Evolutionary conservation across 1,140 invertebrate species (phyloP).

Genomic region (Eriosoma lanigerum): DNA sequence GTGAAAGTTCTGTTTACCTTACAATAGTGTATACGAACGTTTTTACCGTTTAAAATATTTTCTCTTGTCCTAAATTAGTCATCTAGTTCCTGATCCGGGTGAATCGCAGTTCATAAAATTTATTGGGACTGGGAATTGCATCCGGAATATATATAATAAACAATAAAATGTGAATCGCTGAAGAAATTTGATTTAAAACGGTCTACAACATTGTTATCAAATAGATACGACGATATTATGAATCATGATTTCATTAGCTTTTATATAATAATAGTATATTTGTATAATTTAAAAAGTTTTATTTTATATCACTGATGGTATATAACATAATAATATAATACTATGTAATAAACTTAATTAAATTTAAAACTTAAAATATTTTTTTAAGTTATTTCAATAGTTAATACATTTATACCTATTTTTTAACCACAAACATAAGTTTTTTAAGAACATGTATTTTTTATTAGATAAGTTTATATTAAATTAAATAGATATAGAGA

Average conservation of each 20-base stretch:
- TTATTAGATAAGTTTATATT: too few relatives aligned
- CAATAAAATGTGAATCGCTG: neutral
- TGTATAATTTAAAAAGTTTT: too few relatives aligned
- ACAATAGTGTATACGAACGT: neutral
- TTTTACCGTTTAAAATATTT: constrained; percentile 46
- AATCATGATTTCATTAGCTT: neutral
- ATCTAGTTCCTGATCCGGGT: constrained; percentile 4
- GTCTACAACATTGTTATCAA: neutral
- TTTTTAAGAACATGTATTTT: too few relatives aligned
- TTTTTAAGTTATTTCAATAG: too few relatives aligned
- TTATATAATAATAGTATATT: too few relatives aligned
- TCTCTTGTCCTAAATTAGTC: constrained; percentile 47
- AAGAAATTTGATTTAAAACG: neutral
- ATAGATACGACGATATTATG: neutral
- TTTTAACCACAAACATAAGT: too few relatives aligned
- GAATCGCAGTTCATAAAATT: neutral
- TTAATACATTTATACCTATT: too few relatives aligned
- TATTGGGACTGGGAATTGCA: neutral
- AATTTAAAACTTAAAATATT: too few relatives aligned
- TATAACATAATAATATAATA: too few relatives aligned
- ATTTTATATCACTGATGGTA: too few relatives aligned
- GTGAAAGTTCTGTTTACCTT: constrained; percentile 34
- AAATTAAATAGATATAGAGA: too few relatives aligned
- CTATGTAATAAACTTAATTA: too few relatives aligned
- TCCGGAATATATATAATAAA: neutral